Base-by-base conservation (phyloP, 2,113 vertebrate species). In the Dasypus novemcinctus region DNA sequence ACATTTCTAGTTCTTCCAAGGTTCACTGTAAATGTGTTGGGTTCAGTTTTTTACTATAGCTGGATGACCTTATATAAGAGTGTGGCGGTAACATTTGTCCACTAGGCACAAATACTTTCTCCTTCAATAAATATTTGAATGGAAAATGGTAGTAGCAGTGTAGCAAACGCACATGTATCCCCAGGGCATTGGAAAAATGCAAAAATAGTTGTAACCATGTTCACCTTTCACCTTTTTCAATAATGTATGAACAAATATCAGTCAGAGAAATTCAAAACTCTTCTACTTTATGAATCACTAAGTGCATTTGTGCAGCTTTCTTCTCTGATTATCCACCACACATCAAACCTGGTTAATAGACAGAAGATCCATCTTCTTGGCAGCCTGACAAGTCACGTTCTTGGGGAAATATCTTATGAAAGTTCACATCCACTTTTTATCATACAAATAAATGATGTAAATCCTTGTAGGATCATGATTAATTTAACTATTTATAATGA, bases 221-320 rank as follows among this genome's bases (percentile, higher is more conserved):
- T 95, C n/a, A 94, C 84, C 85, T 96, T 76, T 96, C 84, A 96
- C 87, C 92, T 90, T 95, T 86, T 31, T 97, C 72, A 96, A 91
- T 95, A 96, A 95, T 96, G 68, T 31, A 94, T 95, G 93, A 96
- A 90, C 46, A 93, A 85, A 54, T 66, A 2, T 27, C 92, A 89
- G 54, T 66, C 76, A 59, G 68, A 87, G 71, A 79, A 95, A 82
- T 59, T 54, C 71, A 95, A 95, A 97, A 87, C 54, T 93, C 46
- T 54, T 81, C n/a, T 68, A 72, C 43, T 59, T 68, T 20, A n/a
- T 59, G 43, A 95, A 94, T 97, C 91, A 95, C 90, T 92, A 91
- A 71, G n/a, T 21, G 4, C 63, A 0, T 57, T 36, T 85, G n/a
- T 85, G 88, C 33, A 46, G 27, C 61, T 78, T 61, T 87, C 68